phyloP scores from a whole-genome alignment of 2,888 invertebrate genomes.

The Eumacrocentrus americanus region DNA sequence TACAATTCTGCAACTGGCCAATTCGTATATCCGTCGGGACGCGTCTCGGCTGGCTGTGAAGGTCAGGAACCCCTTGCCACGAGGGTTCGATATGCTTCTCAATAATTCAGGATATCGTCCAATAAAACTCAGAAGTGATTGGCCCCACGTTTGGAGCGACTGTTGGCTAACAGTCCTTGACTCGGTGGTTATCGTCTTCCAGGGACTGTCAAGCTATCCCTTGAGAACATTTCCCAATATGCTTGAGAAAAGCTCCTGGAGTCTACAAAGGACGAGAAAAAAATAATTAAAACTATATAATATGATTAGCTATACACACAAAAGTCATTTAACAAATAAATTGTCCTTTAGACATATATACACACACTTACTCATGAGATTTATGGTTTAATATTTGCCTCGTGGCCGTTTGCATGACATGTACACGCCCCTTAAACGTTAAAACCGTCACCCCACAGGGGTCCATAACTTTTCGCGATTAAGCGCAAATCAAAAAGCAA shows the following conservation, averaged over 20 bases:
- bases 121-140: conserved; percentile 56
- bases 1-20: conserved; percentile 4
- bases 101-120: conserved; percentile 55
- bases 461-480: conserved; percentile 59
- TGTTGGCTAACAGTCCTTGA: conserved; percentile 42
- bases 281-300: background rate
- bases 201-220: conserved; percentile 19
- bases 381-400: conserved; percentile 58
- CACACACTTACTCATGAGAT: conserved; percentile 39
- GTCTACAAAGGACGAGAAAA: too few relatives aligned
- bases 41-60: conserved; percentile 23
- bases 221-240: conserved; percentile 10
- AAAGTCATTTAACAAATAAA: background rate
- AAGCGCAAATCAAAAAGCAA: conserved; percentile 61
- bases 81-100: conserved; percentile 46
- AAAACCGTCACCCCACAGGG: conserved; percentile 42
- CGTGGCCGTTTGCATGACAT: conserved; percentile 32
- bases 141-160: conserved; percentile 42
- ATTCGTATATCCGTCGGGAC: conserved; percentile 2
- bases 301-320: background rate
- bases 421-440: conserved; percentile 31
- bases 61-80: conserved; percentile 40
- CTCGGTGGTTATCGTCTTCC: conserved; percentile 29
- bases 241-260: too few relatives aligned
- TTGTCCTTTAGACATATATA: background rate